Evolutionary conservation across 2,113 vertebrate species (phyloP).

Genomic region (Thalassoma bifasciatum): DNA sequence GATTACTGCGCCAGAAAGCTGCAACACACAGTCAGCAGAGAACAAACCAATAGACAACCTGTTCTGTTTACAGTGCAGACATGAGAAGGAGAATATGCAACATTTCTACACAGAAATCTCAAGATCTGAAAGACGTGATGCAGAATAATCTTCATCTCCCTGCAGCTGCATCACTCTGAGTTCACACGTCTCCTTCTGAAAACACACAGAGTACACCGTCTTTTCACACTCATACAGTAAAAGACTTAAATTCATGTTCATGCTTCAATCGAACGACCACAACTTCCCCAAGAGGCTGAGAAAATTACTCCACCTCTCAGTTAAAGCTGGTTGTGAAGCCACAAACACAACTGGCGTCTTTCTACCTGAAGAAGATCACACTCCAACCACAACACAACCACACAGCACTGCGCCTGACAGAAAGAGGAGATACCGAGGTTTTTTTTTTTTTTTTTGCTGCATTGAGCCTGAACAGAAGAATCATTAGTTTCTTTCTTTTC

Average conservation of each 20-base stretch:
- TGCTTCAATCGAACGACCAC: background rate
- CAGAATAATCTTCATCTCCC: background rate
- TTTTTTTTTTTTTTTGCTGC: no score
- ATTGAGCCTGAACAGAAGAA: no score
- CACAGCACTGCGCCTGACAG: no score
- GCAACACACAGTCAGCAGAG: no score
- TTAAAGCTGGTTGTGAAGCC: background rate
- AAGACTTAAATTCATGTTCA: background rate
- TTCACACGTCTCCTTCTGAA: background rate
- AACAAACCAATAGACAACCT: background rate
- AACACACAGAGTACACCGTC: no score
- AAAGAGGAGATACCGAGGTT: no score
- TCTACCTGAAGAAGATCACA: background rate
- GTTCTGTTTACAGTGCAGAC: no score
- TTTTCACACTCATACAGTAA: background rate
- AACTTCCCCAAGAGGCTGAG: background rate
- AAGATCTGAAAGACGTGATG: background rate
- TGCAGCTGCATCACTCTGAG: constrained; percentile 13
- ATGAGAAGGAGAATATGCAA: background rate
- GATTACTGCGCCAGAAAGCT: background rate
- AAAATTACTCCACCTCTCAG: background rate
- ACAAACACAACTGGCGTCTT: background rate
- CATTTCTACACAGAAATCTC: background rate
- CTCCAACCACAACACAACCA: background rate
- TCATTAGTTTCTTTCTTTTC: no score